These are phyloP conservation scores for Atta texana DNA, from an alignment of 1,140 invertebrate genomes.

Conservation along the genomic window DNA sequence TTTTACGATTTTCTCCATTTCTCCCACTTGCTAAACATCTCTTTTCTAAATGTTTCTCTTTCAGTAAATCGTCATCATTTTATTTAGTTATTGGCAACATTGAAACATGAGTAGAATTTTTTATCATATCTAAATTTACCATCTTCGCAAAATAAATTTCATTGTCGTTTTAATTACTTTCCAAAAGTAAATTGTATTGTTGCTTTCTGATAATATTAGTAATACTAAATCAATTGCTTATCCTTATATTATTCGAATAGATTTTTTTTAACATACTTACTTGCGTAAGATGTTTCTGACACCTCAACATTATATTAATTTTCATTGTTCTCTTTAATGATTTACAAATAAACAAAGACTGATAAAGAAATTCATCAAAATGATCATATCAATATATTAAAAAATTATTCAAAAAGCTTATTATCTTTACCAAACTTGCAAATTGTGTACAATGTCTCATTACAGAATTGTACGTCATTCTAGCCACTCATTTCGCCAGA, in stretches of 20 bases:
- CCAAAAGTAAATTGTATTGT: not conserved
- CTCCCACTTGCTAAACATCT: slow-evolving; percentile 47
- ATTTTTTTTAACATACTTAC: too few relatives aligned
- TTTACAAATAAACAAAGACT: too few relatives aligned
- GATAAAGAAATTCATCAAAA: too few relatives aligned
- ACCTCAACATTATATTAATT: too few relatives aligned
- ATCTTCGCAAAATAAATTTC: not conserved
- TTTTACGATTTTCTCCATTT: slow-evolving; percentile 62
- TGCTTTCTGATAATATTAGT: not conserved
- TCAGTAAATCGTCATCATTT: slow-evolving; percentile 49
- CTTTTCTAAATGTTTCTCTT: slow-evolving; percentile 47
- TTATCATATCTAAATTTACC: not conserved
- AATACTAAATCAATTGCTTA: too few relatives aligned
- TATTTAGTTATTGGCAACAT: slow-evolving; percentile 15
- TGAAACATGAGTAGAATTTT: not conserved
- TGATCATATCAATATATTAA: not conserved
- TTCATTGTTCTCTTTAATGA: too few relatives aligned
- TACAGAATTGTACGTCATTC: not conserved
- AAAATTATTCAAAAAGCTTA: not conserved
- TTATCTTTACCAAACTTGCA: not conserved
- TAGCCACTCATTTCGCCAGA: not conserved
- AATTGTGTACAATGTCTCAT: slow-evolving; percentile 28
- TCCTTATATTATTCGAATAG: too few relatives aligned
- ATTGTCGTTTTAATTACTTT: not conserved
- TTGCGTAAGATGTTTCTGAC: too few relatives aligned